Conservation (phyloP, 2,113 vertebrate genomes). For the Leucosticte australis region DNA sequence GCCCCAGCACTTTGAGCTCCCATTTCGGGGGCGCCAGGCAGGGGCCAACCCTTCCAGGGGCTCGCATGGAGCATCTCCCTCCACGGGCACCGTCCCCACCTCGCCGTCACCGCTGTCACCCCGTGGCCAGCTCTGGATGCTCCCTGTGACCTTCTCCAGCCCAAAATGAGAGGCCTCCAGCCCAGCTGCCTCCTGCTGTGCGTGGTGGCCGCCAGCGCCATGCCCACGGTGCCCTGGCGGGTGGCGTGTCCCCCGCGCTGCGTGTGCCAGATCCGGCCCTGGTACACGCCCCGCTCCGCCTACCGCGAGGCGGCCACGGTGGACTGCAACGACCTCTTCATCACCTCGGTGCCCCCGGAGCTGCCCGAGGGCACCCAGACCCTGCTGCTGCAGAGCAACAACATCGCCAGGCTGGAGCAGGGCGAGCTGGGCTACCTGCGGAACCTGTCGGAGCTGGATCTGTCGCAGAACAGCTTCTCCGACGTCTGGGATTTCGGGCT, state of each 20-base stretch:
- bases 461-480: constrained; percentile 90
- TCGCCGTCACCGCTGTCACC: accelerated
- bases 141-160: background rate
- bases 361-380: constrained; percentile 86
- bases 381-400: constrained; percentile 89
- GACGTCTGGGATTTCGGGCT: constrained; percentile 72
- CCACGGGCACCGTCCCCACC: accelerated
- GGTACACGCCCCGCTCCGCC: constrained; percentile 88
- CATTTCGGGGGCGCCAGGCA: accelerated
- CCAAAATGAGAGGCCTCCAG: constrained; percentile 73
- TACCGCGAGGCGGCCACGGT: constrained; percentile 90
- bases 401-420: constrained; percentile 78
- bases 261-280: constrained; percentile 89
- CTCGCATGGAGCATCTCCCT: background rate
- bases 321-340: constrained; percentile 89
- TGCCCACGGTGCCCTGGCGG: constrained; percentile 85
- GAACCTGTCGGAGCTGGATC: constrained; percentile 90
- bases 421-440: constrained; percentile 74
- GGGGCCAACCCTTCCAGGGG: background rate
- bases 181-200: constrained; percentile 77
- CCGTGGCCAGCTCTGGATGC: background rate
- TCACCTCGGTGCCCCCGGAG: constrained; percentile 75
- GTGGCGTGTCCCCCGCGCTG: constrained; percentile 84
- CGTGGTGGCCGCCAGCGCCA: constrained; percentile 64
- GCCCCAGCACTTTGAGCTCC: background rate